phyloP scores from a whole-genome alignment of 2,113 vertebrate species.

The Protomyctophum bolini region DNA sequence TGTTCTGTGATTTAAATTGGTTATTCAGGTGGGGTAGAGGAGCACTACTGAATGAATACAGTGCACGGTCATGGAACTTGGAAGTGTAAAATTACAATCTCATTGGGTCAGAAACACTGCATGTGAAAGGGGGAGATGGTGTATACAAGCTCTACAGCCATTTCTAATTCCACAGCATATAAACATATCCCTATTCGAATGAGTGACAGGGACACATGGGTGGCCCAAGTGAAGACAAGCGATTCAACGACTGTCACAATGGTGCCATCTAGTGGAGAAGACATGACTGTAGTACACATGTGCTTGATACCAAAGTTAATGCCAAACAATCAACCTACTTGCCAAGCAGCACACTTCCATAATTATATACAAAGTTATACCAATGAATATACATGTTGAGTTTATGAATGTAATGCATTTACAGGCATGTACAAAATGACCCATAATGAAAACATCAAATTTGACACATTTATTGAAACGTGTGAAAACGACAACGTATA shows the following conservation, averaged over 20 bases:
- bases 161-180: too few relatives aligned
- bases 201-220: too few relatives aligned
- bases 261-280: conserved; percentile 49
- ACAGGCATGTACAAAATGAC: not conserved
- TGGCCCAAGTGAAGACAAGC: not conserved
- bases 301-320: too few relatives aligned
- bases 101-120: conserved; percentile 40
- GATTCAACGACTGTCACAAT: not conserved
- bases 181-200: too few relatives aligned
- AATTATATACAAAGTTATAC: too few relatives aligned
- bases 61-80: conserved; percentile 2
- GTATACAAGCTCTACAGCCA: too few relatives aligned
- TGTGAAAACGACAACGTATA: conserved; percentile 2
- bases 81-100: not conserved
- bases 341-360: too few relatives aligned
- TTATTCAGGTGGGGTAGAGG: not conserved
- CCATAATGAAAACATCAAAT: too few relatives aligned
- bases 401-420: not conserved
- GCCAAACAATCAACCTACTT: too few relatives aligned
- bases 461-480: conserved; percentile 53
- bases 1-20: not conserved
- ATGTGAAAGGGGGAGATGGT: conserved; percentile 9
- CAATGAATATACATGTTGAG: too few relatives aligned
- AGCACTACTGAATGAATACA: not conserved
- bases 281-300: not conserved